A percentile compares a stretch with the other conserved stretches of the same genome.
Evolutionary conservation across 1,140 invertebrate species (phyloP).

Genomic region (Magallana angulata): DNA sequence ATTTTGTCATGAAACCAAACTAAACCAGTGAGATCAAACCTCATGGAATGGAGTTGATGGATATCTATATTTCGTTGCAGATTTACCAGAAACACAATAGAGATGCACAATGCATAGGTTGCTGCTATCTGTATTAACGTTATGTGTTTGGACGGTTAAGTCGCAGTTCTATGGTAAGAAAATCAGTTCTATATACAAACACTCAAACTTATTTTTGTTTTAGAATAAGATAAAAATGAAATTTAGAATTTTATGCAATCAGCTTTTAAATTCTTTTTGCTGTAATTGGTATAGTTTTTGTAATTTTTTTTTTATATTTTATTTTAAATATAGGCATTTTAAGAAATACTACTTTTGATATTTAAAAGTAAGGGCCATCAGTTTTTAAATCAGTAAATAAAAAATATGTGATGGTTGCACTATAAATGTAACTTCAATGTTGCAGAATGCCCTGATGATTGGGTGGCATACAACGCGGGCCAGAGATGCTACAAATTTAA

Average conservation of each 20-base stretch:
- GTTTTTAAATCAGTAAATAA: no score
- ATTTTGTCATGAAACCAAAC: not conserved
- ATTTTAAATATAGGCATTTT: no score
- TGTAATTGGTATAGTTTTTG: no score
- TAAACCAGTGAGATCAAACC: not conserved
- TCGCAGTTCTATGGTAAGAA: constrained; percentile 24
- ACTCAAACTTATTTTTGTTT: no score
- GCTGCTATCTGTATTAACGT: not conserved
- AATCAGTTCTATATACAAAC: not conserved
- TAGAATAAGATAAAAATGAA: no score
- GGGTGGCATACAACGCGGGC: constrained; percentile 31
- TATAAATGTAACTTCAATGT: not conserved
- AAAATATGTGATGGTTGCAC: no score
- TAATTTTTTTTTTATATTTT: no score
- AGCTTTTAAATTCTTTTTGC: no score
- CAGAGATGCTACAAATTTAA: constrained; percentile 53
- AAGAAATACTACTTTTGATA: no score
- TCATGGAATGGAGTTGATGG: not conserved
- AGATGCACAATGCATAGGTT: not conserved
- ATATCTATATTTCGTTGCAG: not conserved
- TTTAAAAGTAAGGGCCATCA: no score
- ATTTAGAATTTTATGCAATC: no score
- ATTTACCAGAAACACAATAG: not conserved
- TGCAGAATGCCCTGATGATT: constrained; percentile 55
- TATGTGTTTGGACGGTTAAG: not conserved